Evolutionary conservation across 1,140 invertebrate genomes (phyloP), one percentile per base, ranked within the genome.

Genomic region (Drosophila hydei): DNA sequence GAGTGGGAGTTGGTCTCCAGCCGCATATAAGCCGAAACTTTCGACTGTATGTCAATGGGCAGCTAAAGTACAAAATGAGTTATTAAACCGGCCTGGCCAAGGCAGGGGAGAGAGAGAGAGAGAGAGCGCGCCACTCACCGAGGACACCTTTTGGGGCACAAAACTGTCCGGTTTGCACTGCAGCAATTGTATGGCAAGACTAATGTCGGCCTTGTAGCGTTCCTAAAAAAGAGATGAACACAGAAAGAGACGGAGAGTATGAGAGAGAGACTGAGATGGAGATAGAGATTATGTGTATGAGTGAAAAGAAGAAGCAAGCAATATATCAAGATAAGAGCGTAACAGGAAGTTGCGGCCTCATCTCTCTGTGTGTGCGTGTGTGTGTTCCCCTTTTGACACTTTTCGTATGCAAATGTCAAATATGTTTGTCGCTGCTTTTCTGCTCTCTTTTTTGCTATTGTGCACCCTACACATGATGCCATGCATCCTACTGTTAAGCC

Each of bases 151-250:
- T 85, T 98, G 97, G 50, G 97, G 95, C 60, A 98, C 95, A 94
- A 98, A 99, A 93, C 97, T 97, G 56, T 97, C 96, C 72, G 98
- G 97, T 92, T 98, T 98, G 92, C 97, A 98, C 89, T 99, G 98
- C 21, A 99, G 92, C 72, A 99, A 93, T 92, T 98, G 97, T 74
- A 98, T 97, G 51, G 97, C 97, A 91, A 98, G 92, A 92, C 96
- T 97, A 83, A 98, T 97, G 92, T 99, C 98, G 92, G 96, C 97
- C 92, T 97, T 96, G 92, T 98, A 98, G 79, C 97, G 94, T 90
- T 98, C 97, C 97, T 98, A 93, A 25, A 93, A 94, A 90, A 90
- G 80, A 77, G 48, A n/a, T n/a, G n/a, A n/a, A n/a, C n/a, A n/a
- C n/a, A 16, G 45, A 48, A 14, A 64, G 77, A 89, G 87, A 61